Evolutionary conservation across 2,797 vertebrate species (phyloP), one percentile per base, ranked within the genome.

Genomic region (Scolopax rusticola): DNA sequence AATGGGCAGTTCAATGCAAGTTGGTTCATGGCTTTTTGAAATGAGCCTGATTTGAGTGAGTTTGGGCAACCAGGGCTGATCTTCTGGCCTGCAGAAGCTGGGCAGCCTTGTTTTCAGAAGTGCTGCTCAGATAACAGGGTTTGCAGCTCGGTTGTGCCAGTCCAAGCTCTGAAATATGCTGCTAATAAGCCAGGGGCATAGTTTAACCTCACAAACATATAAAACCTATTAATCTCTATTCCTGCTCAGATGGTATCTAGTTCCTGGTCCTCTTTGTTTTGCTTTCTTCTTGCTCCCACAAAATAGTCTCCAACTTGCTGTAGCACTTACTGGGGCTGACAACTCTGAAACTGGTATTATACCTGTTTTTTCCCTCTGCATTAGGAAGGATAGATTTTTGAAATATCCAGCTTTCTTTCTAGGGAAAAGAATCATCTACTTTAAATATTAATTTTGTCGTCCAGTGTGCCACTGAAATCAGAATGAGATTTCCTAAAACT

Each of bases 401-500:
- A 10, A 21, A 48, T 59, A 30, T 63, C 40, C 19, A 47, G 19
- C 15, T 54, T 92, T 67, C 47, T 54, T 89, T n/a, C 54, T 81
- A 56, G 23, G 6, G 33, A 89, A 82, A 65, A 73, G 2, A 45
- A 78, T 90, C 33, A 18, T 4, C 2, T 79, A 36, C n/a, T 90
- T 89, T 38, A 83, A 82, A 24, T 68, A 63, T 12, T 85, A 7
- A 8, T 77, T 93, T 94, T 81, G 14, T 60, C 45, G 76, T 59
- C 15, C 28, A 48, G 20, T 23, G 51, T 67, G 28, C 18, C 48
- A 65, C 47, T 88, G 57, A 73, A 84, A 77, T 65, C 8, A 57
- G 48, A 94, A 79, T 40, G 50, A 83, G 21, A 40, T 73, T 96
- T 87, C 28, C 59, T 84, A 51, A 87, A 63, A 57, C 38, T 53